Evolutionary conservation across 2,797 vertebrate species (phyloP), one percentile per base, ranked within the genome.

Genomic region (Forpus xanthops): DNA sequence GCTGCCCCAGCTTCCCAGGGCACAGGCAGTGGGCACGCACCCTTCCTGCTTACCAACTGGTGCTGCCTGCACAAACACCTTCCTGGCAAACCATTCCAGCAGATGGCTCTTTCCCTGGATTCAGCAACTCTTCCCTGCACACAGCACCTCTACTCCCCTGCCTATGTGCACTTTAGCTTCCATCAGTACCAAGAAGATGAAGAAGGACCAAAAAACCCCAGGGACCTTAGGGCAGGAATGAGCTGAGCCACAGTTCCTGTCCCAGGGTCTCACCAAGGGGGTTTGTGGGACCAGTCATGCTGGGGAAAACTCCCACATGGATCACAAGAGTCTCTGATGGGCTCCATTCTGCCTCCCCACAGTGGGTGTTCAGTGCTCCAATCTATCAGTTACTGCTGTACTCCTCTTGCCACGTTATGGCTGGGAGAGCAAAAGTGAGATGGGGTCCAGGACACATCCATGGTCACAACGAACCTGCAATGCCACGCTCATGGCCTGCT

Each of bases 371-470:
- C 1, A 3, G 61, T 19, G 41, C 66, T 53, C 50, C 2, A 7
- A 93, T 41, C 71, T 53, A 50, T 31, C 45, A 30, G n/a, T 33
- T 2, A 4, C 16, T 45, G 50, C 45, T 31, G 6, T 62, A 31
- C n/a, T 56, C 13, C 49, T 64, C 37, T 27, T 41, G 24, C 33
- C 4, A 3, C 1, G 2, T 45, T 9, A 15, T 39, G 58, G 12
- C 17, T 68, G 45, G n/a, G 55, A 91, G 0, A 60, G 9, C 41
- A 81, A 65, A 78, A 84, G 14, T 0, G 0, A 82, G 35, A 31
- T 1, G 5, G 0, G 0, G 5, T 1, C 28, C 33, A 21, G 44
- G 31, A 41, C 1, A 30, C 53, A 73, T 66, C 50, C 67, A 30
- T 0, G 1, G 25, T 44, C 55, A 12, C 60, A 72, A 70, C 41